A percentile compares a stretch with the other conserved stretches of the same genome.
phyloP scores from a whole-genome alignment of 2,113 vertebrate species.

The Vicugna pacos region DNA sequence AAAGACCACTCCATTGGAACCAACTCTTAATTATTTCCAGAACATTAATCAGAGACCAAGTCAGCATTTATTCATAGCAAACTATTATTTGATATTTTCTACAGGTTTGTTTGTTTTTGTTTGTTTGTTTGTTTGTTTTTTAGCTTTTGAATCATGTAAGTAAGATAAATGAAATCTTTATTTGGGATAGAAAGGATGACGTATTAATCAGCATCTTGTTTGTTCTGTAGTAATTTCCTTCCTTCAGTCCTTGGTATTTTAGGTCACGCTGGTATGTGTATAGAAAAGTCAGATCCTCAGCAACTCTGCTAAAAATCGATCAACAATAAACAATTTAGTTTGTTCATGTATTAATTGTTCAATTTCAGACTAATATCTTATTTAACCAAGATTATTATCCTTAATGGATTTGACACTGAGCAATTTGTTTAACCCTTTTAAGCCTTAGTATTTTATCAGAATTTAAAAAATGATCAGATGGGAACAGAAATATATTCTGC shows the following conservation, averaged over 20 bases:
- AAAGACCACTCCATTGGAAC: neutral
- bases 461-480: slow-evolving; percentile 19
- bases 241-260: slow-evolving; percentile 41
- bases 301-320: slow-evolving; percentile 24
- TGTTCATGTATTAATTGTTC: neutral
- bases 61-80: slow-evolving; percentile 12
- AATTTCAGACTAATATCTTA: slow-evolving; percentile 46
- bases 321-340: slow-evolving; percentile 12
- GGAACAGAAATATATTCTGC: neutral
- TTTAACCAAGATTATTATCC: neutral
- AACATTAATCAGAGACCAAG: slow-evolving; percentile 33
- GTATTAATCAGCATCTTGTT: slow-evolving; percentile 16
- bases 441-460: slow-evolving; percentile 26
- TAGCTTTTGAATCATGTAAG: slow-evolving; percentile 36
- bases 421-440: slow-evolving; percentile 41
- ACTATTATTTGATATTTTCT: slow-evolving; percentile 60
- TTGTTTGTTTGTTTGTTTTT: neutral
- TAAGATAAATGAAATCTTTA: slow-evolving; percentile 30
- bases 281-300: neutral
- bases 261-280: neutral
- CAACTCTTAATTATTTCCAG: slow-evolving; percentile 31
- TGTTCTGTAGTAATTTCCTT: slow-evolving; percentile 21
- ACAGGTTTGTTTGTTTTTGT: neutral
- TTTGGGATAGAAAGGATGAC: neutral
- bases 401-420: neutral